Percentiles rank a stretch among this genome's conserved stretches.
phyloP scores from a whole-genome alignment of 1,140 invertebrate species.

The Danaus melanippus region DNA sequence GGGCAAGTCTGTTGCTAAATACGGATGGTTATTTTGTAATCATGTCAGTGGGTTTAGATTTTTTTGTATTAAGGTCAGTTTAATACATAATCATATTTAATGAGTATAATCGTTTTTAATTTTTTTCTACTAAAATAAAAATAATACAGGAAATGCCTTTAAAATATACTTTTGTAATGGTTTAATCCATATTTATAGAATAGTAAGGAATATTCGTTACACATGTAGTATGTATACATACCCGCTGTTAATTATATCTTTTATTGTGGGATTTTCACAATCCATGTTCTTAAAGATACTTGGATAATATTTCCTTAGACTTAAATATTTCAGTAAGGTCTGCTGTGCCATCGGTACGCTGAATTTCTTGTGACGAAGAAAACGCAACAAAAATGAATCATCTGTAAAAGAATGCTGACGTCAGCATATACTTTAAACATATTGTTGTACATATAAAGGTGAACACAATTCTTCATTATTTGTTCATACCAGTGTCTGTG shows the following conservation, averaged over 20 bases:
- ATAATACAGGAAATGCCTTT: too few species aligned
- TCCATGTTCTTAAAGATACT: constrained; percentile 78
- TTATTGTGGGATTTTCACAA: constrained; percentile 74
- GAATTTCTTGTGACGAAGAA: constrained; percentile 85
- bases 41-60: constrained; percentile 29
- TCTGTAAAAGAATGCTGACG: constrained; percentile 67
- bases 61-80: constrained; percentile 22
- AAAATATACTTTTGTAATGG: too few species aligned
- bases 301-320: constrained; percentile 78
- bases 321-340: constrained; percentile 84
- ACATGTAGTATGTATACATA: constrained; percentile 40
- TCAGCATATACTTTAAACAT: neutral
- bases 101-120: too few species aligned
- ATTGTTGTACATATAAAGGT: too few species aligned
- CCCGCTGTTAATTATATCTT: constrained; percentile 77
- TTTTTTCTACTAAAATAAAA: too few species aligned
- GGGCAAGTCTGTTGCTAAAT: constrained; percentile 25
- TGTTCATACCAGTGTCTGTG: too few species aligned
- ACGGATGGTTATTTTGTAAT: constrained; percentile 24
- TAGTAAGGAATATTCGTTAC: too few species aligned
- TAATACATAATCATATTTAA: neutral
- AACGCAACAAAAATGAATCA: constrained; percentile 81
- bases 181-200: too few species aligned
- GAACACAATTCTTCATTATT: too few species aligned
- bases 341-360: constrained; percentile 85